phyloP scores from a whole-genome alignment of 2,797 vertebrate genomes.

The Neopelma chrysocephalum region DNA sequence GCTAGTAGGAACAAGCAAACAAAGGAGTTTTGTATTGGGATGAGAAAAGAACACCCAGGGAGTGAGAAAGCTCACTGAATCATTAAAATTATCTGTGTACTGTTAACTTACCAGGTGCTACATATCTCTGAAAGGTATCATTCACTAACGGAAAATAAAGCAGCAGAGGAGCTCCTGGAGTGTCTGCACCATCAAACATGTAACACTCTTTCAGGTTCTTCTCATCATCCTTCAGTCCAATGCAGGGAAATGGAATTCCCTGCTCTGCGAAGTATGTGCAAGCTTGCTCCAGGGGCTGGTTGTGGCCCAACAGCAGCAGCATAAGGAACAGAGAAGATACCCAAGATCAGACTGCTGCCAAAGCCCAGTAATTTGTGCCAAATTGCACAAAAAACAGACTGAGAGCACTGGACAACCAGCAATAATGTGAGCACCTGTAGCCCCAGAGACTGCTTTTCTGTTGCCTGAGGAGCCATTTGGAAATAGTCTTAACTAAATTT shows the following conservation, averaged over 20 bases:
- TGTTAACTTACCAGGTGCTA: slow-evolving; percentile 80
- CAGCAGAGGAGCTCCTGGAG: slow-evolving; percentile 78
- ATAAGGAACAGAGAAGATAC: not conserved
- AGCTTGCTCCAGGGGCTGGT: slow-evolving; percentile 79
- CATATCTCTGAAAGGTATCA: slow-evolving; percentile 77
- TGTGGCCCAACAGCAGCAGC: not conserved
- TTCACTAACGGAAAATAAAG: slow-evolving; percentile 85
- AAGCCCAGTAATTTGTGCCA: not conserved
- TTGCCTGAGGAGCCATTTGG: not conserved
- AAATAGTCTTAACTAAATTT: not conserved
- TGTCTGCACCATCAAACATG: slow-evolving; percentile 74
- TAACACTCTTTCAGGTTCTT: slow-evolving; percentile 82
- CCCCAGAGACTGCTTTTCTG: not conserved
- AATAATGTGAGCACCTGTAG: not conserved
- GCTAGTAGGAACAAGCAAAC: not conserved
- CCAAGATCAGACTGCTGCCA: not conserved
- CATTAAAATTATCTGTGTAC: not conserved
- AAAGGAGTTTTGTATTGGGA: not conserved
- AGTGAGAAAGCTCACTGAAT: not conserved
- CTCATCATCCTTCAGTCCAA: slow-evolving; percentile 67
- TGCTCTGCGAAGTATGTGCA: slow-evolving; percentile 78
- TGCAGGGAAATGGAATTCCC: slow-evolving; percentile 80
- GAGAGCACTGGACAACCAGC: not conserved
- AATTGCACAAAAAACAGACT: not conserved
- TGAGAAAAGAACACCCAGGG: not conserved